phyloP scores from a whole-genome alignment of 2,113 vertebrate genomes.

The Verasper variegatus region DNA sequence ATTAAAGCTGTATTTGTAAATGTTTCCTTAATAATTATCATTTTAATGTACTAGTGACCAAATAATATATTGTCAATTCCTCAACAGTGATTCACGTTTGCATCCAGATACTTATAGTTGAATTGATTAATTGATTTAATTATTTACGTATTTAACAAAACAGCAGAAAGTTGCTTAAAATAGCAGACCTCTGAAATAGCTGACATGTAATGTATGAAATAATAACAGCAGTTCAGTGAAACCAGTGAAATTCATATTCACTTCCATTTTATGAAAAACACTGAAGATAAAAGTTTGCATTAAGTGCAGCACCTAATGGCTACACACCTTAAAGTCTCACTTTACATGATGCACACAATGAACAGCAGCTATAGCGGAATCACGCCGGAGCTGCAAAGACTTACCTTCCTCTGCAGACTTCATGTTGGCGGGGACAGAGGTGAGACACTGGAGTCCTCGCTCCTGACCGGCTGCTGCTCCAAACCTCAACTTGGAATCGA shows the following conservation, averaged over 20 bases:
- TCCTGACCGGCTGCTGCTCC: slow-evolving; percentile 81
- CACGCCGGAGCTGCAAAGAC: not conserved
- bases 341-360: no score
- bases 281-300: not conserved
- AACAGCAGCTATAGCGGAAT: not conserved
- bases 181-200: no score
- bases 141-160: not conserved
- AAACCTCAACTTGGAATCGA: slow-evolving; percentile 84
- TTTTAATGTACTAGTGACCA: no score
- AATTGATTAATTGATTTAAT: not conserved
- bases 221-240: no score
- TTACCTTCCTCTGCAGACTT: slow-evolving; percentile 95
- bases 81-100: not conserved
- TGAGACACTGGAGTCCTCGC: slow-evolving; percentile 77
- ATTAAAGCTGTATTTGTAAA: not conserved
- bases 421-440: slow-evolving; percentile 82
- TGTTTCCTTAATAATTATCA: not conserved
- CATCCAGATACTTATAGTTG: not conserved
- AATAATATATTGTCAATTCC: not conserved
- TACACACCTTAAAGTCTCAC: not conserved
- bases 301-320: not conserved
- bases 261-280: no score
- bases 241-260: no score
- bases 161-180: no score
- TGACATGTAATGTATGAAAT: no score